Evolutionary conservation across 2,113 vertebrate genomes (phyloP), one percentile per base, ranked within the genome.

Genomic region (Stigmatopora argus): DNA sequence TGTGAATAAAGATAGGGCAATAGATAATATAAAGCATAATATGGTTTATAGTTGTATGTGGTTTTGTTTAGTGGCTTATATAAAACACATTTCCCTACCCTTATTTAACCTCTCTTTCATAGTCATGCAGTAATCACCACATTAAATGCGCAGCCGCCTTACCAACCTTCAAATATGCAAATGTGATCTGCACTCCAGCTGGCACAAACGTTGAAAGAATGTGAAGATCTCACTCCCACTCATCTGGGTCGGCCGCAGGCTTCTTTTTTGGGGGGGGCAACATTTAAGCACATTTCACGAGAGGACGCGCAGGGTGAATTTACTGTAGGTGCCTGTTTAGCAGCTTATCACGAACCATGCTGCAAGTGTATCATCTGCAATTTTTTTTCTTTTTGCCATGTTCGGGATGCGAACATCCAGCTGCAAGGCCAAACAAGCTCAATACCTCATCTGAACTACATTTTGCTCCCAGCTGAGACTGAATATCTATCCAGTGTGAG

Each of bases 211-310:
- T 78, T 79, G 64, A 82, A 88, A 87, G 79, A 89, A 87, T 89
- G 86, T 86, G 74, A 79, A 6, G 13, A 88, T 90, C 86, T 85
- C 72, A 84, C 89, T 87, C 90, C 90, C 87, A 90, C 87, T 90
- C 85, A 89, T 87, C 81, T 76, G 73, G 71, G 81, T 82, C 75
- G 73, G 88, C 89, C 89, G 81, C 89, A 87, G 19, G 59, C 38
- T 21, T 45, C 7, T 57, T 11, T 66, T 78, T 68, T 88, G 86
- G 88, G 80, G 70, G 77, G 78, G 80, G 79, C 74, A 83, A 87
- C 81, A 86, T 85, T 84, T 87, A 78, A 78, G 81, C 82, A 83
- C 77, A 53, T 89, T 84, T 87, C 75, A 81, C 67, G 62, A 83
- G 71, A 84, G 69, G 87, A 86, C 82, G 75, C 72, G 85, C 26